A percentile compares a stretch with the other conserved stretches of the same genome.
Conservation (phyloP, 1,140 invertebrate genomes). For the Drosophila nigromelanica region DNA sequence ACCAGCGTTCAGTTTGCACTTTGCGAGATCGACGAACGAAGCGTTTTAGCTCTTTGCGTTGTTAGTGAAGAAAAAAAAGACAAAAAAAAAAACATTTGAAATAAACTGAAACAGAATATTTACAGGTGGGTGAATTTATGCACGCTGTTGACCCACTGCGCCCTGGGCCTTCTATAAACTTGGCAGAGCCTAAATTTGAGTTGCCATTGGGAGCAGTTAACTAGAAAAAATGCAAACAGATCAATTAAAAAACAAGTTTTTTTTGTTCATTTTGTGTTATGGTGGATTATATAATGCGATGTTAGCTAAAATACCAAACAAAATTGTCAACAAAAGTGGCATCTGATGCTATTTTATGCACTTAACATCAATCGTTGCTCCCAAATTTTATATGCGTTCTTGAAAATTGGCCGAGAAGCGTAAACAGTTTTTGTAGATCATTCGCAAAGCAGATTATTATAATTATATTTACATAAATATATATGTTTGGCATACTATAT, state of each 20-base stretch:
- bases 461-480: constrained; percentile 19
- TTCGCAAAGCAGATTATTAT: constrained; percentile 7
- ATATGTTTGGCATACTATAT: constrained; percentile 14
- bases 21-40: constrained; percentile 35
- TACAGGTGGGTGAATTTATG: constrained; percentile 68
- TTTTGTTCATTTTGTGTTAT: constrained; percentile 40
- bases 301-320: constrained; percentile 29
- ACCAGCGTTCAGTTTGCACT: constrained; percentile 53
- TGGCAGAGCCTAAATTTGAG: neutral
- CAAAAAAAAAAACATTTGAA: constrained; percentile 47
- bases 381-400: constrained; percentile 7
- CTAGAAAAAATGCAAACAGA: constrained; percentile 2
- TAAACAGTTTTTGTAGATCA: constrained; percentile 32
- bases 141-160: constrained; percentile 17
- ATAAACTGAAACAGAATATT: constrained; percentile 52
- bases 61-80: constrained; percentile 17
- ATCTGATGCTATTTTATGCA: constrained; percentile 6
- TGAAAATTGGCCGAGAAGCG: constrained; percentile 36
- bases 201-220: constrained; percentile 1
- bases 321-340: constrained; percentile 54
- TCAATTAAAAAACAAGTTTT: constrained; percentile 46
- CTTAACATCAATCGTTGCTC: neutral
- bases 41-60: constrained; percentile 22
- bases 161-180: neutral
- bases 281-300: constrained; percentile 64